A percentile compares a stretch with the other conserved stretches of the same genome.
phyloP scores from a whole-genome alignment of 1,140 invertebrate species.

The Drosophila nasuta region DNA sequence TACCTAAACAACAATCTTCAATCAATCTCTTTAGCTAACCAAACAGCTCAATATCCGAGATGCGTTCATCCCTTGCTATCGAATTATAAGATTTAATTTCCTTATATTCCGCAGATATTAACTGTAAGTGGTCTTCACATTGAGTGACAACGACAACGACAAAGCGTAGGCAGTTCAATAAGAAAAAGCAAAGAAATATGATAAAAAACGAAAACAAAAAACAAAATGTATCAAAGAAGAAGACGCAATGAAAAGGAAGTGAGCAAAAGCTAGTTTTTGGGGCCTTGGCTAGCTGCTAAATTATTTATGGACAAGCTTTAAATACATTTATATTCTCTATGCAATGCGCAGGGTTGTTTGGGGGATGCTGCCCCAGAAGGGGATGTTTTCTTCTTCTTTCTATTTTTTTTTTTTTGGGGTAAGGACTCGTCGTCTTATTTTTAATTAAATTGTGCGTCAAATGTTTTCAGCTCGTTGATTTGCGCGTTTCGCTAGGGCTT shows the following conservation, averaged over 20 bases:
- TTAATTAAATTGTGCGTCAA: conserved; percentile 83
- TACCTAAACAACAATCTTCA: too few species aligned
- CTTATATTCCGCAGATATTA: neutral
- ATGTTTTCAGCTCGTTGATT: conserved; percentile 75
- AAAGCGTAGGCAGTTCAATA: conserved; percentile 1
- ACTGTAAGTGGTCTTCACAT: neutral
- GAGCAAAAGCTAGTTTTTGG: too few species aligned
- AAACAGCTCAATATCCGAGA: neutral
- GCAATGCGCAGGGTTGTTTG: neutral
- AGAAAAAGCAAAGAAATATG: conserved; percentile 10
- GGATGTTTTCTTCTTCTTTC: neutral
- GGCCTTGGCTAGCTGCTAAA: conserved; percentile 31
- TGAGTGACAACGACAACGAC: neutral
- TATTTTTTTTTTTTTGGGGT: neutral
- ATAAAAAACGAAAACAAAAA: neutral
- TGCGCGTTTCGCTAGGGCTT: conserved; percentile 16
- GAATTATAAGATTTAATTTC: neutral
- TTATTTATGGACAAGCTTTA: conserved; percentile 65
- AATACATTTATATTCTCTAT: conserved; percentile 30
- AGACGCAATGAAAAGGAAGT: conserved; percentile 1
- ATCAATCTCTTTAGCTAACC: neutral
- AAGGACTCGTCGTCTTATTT: conserved; percentile 53
- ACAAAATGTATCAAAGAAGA: conserved; percentile 27
- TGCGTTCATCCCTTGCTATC: neutral
- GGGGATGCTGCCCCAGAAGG: neutral